These are phyloP conservation scores for Otolemur crassicaudatus DNA, from an alignment of 2,797 vertebrate genomes.

Conservation along the genomic window DNA sequence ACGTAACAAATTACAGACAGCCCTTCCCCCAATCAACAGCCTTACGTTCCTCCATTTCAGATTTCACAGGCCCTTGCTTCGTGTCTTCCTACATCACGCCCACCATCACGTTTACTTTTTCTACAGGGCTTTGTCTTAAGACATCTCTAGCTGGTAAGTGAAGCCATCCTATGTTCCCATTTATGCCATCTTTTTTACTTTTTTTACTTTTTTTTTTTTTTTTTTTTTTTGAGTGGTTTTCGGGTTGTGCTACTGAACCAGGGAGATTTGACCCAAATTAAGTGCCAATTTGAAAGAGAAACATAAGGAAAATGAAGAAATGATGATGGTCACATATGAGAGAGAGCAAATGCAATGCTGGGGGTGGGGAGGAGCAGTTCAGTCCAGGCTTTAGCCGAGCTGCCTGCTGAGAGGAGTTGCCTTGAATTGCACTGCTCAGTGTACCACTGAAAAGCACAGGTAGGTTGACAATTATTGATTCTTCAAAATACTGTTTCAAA, in stretches of 20 bases:
- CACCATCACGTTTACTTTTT: constrained; percentile 15
- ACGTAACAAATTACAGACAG: constrained; percentile 78
- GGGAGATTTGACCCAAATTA: constrained; percentile 66
- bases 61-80: constrained; percentile 87
- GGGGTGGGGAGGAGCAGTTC: too few relatives aligned
- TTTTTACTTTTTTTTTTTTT: not conserved
- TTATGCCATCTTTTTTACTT: constrained; percentile 6
- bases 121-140: constrained; percentile 48
- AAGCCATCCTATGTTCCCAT: constrained; percentile 54
- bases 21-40: constrained; percentile 83
- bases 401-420: not conserved
- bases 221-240: constrained; percentile 46
- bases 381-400: not conserved
- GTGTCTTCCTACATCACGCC: constrained; percentile 76
- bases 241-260: constrained; percentile 54
- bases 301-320: not conserved
- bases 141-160: constrained; percentile 39
- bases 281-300: constrained; percentile 54
- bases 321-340: not conserved
- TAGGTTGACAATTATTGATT: too few relatives aligned
- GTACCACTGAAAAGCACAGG: not conserved
- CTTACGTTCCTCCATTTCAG: constrained; percentile 88
- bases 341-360: not conserved
- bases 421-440: not conserved
- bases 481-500: not conserved